Percentiles rank a stretch among this genome's conserved stretches.
Evolutionary conservation across 2,797 vertebrate genomes (phyloP).

Genomic region (Sylvilagus floridanus): DNA sequence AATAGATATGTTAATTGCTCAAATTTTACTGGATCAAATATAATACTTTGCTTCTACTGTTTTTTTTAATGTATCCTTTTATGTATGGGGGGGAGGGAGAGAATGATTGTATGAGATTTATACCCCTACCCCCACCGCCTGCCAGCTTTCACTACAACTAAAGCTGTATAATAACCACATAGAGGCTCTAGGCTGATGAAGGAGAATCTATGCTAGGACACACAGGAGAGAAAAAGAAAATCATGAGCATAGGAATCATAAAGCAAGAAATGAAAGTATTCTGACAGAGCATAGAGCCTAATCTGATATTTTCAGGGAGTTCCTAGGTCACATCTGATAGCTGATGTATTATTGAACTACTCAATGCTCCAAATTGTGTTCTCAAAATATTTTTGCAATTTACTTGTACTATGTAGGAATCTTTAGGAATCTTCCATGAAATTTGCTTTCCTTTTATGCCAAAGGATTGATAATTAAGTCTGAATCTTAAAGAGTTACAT

Average conservation of each 20-base stretch:
- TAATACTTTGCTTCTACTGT: background rate
- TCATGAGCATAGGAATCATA: background rate
- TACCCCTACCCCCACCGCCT: background rate
- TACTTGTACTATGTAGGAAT: conserved; percentile 8
- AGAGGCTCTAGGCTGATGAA: background rate
- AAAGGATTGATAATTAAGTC: background rate
- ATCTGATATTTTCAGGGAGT: conserved; percentile 26
- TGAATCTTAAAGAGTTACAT: background rate
- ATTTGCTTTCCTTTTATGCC: background rate
- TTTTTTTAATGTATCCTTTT: conserved; percentile 34
- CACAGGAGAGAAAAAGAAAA: background rate
- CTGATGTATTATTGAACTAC: background rate
- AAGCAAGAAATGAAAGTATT: conserved; percentile 3
- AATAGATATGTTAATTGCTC: conserved; percentile 17
- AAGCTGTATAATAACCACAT: conserved; percentile 6
- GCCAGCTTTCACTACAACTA: background rate
- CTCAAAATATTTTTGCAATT: conserved; percentile 35
- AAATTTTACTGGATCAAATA: background rate
- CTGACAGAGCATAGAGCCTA: background rate
- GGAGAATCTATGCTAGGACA: background rate
- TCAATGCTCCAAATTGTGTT: conserved; percentile 5
- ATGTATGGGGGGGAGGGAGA: background rate
- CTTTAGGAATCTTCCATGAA: background rate
- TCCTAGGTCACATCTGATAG: background rate
- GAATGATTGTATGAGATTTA: background rate